Conservation (phyloP, 2,888 invertebrate genomes). For the Pristionchus arcanus region DNA sequence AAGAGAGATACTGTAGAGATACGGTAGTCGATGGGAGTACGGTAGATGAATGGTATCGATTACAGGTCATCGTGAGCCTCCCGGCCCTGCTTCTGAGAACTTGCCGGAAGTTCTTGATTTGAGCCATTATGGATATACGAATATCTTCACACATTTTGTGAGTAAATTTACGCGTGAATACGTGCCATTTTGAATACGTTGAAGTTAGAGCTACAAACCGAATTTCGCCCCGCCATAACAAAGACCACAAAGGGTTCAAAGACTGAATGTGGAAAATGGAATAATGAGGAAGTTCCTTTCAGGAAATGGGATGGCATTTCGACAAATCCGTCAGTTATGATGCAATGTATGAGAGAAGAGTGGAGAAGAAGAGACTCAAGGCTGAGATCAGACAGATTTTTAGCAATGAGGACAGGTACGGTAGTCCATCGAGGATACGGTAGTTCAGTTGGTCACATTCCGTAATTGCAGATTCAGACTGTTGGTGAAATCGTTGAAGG, state of each 20-base stretch:
- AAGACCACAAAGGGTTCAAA: neutral
- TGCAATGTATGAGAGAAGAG: neutral
- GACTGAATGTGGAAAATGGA: neutral
- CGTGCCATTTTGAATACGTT: neutral
- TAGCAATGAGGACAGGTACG: neutral
- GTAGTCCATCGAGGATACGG: neutral
- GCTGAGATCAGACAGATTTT: neutral
- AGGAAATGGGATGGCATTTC: neutral
- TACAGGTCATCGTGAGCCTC: neutral
- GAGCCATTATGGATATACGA: neutral
- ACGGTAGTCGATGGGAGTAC: neutral
- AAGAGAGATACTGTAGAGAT: constrained; percentile 1
- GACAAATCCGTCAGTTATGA: neutral
- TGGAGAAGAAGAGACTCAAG: neutral
- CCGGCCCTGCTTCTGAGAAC: neutral
- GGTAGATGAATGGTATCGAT: neutral
- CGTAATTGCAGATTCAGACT: neutral
- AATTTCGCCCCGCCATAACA: neutral
- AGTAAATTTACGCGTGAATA: neutral
- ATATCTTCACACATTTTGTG: neutral
- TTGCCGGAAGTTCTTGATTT: neutral
- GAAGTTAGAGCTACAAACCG: neutral
- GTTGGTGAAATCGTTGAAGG: neutral
- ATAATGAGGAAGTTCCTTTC: neutral
- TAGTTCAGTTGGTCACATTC: neutral